Evolutionary conservation across 2,888 invertebrate species (phyloP).

Genomic region (Caenorhabditis wallacei): DNA sequence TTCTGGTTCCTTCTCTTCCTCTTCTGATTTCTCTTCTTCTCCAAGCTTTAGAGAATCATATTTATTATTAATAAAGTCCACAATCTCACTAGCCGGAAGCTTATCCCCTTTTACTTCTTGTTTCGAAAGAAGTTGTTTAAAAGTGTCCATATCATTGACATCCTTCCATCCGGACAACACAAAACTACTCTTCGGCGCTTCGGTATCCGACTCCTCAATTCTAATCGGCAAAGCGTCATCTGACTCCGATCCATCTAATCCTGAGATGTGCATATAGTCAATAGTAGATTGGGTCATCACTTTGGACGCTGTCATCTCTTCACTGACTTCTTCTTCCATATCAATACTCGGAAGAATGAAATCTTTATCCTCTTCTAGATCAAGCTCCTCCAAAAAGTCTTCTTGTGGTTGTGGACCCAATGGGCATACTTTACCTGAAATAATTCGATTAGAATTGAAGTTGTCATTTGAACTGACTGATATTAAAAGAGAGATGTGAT

Average conservation of each 20-base stretch:
- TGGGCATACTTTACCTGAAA: slow-evolving; percentile 52
- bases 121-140: slow-evolving; percentile 51
- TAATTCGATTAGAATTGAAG: not conserved
- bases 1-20: slow-evolving; percentile 42
- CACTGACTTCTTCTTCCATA: slow-evolving; percentile 26
- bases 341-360: slow-evolving; percentile 74
- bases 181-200: slow-evolving; percentile 65
- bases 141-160: slow-evolving; percentile 48
- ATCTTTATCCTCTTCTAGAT: slow-evolving; percentile 73
- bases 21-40: slow-evolving; percentile 9
- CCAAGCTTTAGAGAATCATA: slow-evolving; percentile 45
- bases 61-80: slow-evolving; percentile 40
- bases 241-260: slow-evolving; percentile 76
- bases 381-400: slow-evolving; percentile 32
- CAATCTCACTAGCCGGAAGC: slow-evolving; percentile 18
- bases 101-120: slow-evolving; percentile 52
- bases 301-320: slow-evolving; percentile 61
- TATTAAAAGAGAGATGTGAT: slow-evolving; percentile 66
- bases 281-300: slow-evolving; percentile 76
- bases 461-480: slow-evolving; percentile 43
- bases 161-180: slow-evolving; percentile 71
- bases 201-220: slow-evolving; percentile 57
- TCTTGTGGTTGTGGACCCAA: slow-evolving; percentile 36
- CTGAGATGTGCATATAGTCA: slow-evolving; percentile 80
- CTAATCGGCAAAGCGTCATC: slow-evolving; percentile 48